Evolutionary conservation across 2,797 vertebrate species (phyloP).

Genomic region (Enteromius argenteus): DNA sequence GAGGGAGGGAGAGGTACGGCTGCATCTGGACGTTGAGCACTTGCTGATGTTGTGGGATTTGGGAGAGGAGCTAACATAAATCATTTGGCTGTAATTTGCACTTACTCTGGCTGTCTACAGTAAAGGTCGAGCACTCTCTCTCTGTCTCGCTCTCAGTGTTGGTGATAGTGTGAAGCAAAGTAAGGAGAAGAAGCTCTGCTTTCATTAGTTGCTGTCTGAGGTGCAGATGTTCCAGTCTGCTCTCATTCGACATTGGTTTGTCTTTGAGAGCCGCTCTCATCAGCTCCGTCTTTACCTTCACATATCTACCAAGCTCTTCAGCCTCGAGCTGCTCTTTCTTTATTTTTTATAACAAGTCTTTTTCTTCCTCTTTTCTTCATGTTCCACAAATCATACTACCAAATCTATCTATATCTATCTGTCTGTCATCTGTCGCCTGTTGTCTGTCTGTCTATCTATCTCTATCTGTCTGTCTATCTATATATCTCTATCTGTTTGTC

Average conservation of each 20-base stretch:
- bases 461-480: no score
- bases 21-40: conserved; percentile 33
- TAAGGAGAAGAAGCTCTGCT: conserved; percentile 21
- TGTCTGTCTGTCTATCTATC: background rate
- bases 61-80: conserved; percentile 59
- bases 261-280: conserved; percentile 40
- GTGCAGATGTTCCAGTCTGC: conserved; percentile 20
- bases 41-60: conserved; percentile 57
- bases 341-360: conserved; percentile 3
- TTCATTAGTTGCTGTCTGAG: conserved; percentile 44
- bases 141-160: conserved; percentile 30
- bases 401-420: no score
- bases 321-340: background rate
- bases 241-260: conserved; percentile 46
- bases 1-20: background rate
- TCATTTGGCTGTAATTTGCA: conserved; percentile 57
- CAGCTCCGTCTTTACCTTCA: background rate
- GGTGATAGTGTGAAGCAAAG: conserved; percentile 24
- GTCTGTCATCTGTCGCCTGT: background rate
- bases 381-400: background rate
- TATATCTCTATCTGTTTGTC: background rate
- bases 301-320: background rate
- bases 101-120: conserved; percentile 50
- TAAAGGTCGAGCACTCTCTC: conserved; percentile 47
- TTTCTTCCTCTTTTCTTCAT: background rate